Base-by-base conservation (phyloP, 2,113 vertebrate species). In the Acrocephalus kingi region DNA sequence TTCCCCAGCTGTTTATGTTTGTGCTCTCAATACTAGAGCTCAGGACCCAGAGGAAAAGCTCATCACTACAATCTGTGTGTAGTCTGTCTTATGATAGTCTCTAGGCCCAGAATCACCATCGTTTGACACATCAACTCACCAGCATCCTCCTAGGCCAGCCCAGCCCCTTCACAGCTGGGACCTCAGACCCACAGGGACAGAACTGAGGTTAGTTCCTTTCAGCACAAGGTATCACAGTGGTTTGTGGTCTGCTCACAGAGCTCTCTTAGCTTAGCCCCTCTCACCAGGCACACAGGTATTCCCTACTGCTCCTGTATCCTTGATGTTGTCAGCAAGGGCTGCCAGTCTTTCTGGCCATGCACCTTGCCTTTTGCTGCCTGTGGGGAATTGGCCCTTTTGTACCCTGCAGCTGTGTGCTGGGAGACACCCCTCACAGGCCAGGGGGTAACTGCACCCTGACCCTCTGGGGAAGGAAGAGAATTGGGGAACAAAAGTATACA, bases 11-110 rank as follows among this genome's bases (percentile, higher is more conserved):
- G 8, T 37, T 81, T 56, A 15, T 43, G 2, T 37, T 30, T 37
- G 23, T 16, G 43, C 15, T 62, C 8, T 67, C 46, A 27, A 0
- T 0, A 2, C 8, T 0, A 9, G 22, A 37, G 6, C 0, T 0
- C 46, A 39, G 49, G 35, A n/a, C 23, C 9, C 0, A 46, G 1
- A 59, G 33, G 22, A 46, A 83, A 33, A 39, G 33, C 16, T 83
- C 25, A 21, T 37, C 3, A 2, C 28, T 45, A 1, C 0, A 0
- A 15, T n/a, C 39, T 41, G 13, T 39, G n/a, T 1, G 0, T 43
- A 55, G 33, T 54, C 59, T 84, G 51, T 15, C 18, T 25, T 37
- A 0, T 30, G 49, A 22, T 16, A 55, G 4, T 15, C 20, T 24
- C 64, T 35, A 55, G 66, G 39, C 30, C 35, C 33, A 27, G 31